phyloP scores from a whole-genome alignment of 2,113 vertebrate genomes.

The Pithys albifrons region DNA sequence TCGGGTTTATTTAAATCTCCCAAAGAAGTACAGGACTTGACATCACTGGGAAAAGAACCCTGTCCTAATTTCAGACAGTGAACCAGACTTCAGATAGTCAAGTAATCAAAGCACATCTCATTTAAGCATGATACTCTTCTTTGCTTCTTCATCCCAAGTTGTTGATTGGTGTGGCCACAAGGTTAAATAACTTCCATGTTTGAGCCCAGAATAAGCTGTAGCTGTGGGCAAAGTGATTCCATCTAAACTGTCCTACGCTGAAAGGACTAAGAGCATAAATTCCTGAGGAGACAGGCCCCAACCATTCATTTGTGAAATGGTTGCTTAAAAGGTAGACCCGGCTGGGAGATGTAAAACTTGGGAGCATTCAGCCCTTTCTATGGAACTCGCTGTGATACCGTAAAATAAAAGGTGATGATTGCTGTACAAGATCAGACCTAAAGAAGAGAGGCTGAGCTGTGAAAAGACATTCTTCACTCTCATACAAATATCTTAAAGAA shows the following conservation, averaged over 20 bases:
- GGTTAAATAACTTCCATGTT: background rate
- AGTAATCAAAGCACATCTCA: background rate
- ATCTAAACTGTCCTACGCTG: background rate
- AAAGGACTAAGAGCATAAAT: background rate
- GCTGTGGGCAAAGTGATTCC: background rate
- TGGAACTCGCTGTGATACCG: background rate
- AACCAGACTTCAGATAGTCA: background rate
- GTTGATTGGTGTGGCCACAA: background rate
- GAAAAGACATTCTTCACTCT: background rate
- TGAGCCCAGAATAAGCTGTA: background rate
- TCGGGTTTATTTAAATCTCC: background rate
- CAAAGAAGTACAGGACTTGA: background rate
- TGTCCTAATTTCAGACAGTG: background rate
- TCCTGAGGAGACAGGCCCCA: background rate
- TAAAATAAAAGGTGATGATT: background rate
- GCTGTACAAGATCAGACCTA: background rate
- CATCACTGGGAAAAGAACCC: background rate
- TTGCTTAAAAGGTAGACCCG: background rate
- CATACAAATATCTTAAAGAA: conserved; percentile 35
- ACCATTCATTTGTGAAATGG: background rate
- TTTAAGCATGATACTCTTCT: background rate
- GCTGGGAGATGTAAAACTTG: background rate
- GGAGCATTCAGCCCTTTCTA: background rate
- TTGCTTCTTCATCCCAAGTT: background rate
- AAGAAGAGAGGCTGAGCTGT: background rate